Evolutionary conservation across 2,113 vertebrate genomes (phyloP).

Genomic region (Sarotherodon lohbergeri): DNA sequence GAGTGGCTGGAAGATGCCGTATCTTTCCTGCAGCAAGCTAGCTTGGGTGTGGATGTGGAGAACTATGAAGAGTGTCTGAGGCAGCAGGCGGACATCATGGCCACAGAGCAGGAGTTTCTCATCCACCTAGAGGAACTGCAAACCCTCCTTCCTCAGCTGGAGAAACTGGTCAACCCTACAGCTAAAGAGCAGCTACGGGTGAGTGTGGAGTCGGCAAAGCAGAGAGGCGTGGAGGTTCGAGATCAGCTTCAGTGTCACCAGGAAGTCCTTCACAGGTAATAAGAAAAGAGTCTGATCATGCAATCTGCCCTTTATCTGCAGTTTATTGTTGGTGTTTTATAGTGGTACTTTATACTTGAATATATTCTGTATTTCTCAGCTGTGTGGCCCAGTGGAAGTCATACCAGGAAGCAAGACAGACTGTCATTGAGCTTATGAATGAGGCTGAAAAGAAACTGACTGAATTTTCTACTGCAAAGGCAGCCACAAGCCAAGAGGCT

Average conservation of each 20-base stretch:
- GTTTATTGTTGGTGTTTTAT: not conserved
- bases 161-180: slow-evolving; percentile 74
- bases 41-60: slow-evolving; percentile 87
- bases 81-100: slow-evolving; percentile 85
- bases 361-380: slow-evolving; percentile 61
- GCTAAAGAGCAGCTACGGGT: slow-evolving; percentile 79
- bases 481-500: slow-evolving; percentile 78
- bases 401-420: slow-evolving; percentile 86
- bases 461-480: slow-evolving; percentile 87
- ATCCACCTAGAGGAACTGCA: slow-evolving; percentile 78
- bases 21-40: slow-evolving; percentile 82
- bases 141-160: slow-evolving; percentile 74
- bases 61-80: slow-evolving; percentile 86
- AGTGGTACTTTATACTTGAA: not conserved
- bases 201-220: slow-evolving; percentile 75
- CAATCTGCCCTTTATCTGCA: not conserved
- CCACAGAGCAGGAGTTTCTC: slow-evolving; percentile 81
- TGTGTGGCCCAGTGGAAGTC: slow-evolving; percentile 84
- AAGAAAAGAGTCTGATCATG: not conserved
- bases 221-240: slow-evolving; percentile 73
- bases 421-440: slow-evolving; percentile 90
- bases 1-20: slow-evolving; percentile 94
- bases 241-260: slow-evolving; percentile 79
- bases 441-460: slow-evolving; percentile 90
- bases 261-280: slow-evolving; percentile 85